phyloP scores from a whole-genome alignment of 2,888 invertebrate genomes.

The Pyrrhia umbra region DNA sequence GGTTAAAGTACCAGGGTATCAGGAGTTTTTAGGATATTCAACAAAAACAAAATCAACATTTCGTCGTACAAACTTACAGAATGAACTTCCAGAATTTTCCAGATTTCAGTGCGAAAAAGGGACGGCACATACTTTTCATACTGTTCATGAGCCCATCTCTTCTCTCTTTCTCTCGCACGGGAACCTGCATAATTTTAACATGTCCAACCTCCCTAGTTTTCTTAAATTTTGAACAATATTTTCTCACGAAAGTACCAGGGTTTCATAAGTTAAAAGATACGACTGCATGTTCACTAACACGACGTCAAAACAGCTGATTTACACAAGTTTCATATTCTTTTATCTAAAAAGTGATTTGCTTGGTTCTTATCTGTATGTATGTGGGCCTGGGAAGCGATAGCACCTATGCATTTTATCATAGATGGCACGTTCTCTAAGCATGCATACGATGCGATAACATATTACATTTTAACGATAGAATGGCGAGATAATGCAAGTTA shows the following conservation, averaged over 20 bases:
- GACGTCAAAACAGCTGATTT: constrained; percentile 34
- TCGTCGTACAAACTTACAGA: not conserved
- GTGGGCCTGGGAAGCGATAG: constrained; percentile 8
- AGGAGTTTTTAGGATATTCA: not conserved
- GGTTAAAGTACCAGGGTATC: not conserved
- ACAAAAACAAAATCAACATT: not conserved
- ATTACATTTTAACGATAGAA: constrained; percentile 17
- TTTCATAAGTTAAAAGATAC: constrained; percentile 20
- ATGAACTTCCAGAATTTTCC: too few species aligned
- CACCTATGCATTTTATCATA: constrained; percentile 17
- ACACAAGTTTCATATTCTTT: constrained; percentile 10
- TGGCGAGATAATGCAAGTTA: not conserved
- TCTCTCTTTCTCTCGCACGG: too few species aligned
- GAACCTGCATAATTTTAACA: too few species aligned
- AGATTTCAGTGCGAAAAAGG: not conserved
- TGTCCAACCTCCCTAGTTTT: too few species aligned
- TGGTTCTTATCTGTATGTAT: constrained; percentile 31
- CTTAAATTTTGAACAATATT: not conserved
- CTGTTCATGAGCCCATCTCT: too few species aligned
- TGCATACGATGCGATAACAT: constrained; percentile 37
- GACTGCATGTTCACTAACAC: not conserved
- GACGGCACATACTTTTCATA: not conserved
- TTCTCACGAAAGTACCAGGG: constrained; percentile 17
- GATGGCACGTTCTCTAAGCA: constrained; percentile 31
- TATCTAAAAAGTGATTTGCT: constrained; percentile 31